Evolutionary conservation across 2,888 invertebrate genomes (phyloP).

Genomic region (Cetonia aurata): DNA sequence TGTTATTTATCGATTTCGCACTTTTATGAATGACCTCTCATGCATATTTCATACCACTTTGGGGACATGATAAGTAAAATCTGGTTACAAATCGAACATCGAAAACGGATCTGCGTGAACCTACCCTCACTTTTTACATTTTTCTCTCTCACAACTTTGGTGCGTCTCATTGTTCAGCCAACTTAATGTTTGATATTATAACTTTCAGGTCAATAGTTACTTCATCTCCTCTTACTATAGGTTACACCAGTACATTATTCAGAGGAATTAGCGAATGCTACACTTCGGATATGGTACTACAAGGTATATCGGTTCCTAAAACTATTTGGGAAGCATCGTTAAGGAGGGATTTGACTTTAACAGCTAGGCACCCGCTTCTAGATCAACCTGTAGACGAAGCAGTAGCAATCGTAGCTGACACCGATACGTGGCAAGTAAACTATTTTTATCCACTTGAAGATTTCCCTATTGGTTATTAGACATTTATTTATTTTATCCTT

Average conservation of each 20-base stretch:
- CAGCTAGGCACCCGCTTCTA: constrained; percentile 69
- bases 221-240: constrained; percentile 53
- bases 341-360: constrained; percentile 68
- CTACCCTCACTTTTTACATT: too few species aligned
- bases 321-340: constrained; percentile 72
- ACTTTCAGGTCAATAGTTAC: constrained; percentile 35
- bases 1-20: too few species aligned
- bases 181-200: too few species aligned
- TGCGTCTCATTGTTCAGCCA: constrained; percentile 1
- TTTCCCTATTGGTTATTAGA: neutral
- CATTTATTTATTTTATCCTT: constrained; percentile 18
- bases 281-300: constrained; percentile 82
- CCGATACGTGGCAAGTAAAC: constrained; percentile 79
- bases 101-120: too few species aligned
- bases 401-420: constrained; percentile 85
- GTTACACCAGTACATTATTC: constrained; percentile 73
- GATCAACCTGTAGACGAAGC: constrained; percentile 83
- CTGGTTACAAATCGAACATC: too few species aligned
- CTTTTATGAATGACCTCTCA: too few species aligned
- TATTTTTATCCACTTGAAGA: constrained; percentile 8
- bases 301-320: constrained; percentile 74
- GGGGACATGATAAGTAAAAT: too few species aligned
- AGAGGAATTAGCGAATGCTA: constrained; percentile 76
- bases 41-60: too few species aligned
- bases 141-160: too few species aligned